phyloP scores from a whole-genome alignment of 1,140 invertebrate genomes.

The Subanguina moxae region DNA sequence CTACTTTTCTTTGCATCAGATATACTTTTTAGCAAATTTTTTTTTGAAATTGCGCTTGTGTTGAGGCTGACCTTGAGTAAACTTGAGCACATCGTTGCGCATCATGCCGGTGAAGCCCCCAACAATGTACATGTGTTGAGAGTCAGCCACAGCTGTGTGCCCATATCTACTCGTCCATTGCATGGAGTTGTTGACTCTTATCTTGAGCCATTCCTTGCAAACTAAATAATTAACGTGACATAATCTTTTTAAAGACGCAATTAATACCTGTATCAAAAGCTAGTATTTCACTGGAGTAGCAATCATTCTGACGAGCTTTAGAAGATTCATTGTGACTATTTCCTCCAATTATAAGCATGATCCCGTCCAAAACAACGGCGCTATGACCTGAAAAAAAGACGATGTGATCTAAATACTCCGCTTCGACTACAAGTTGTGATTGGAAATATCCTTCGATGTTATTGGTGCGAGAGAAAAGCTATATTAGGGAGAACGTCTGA shows the following conservation, averaged over 20 bases:
- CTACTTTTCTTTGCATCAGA: neutral
- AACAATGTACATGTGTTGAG: slow-evolving; percentile 41
- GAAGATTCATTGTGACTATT: slow-evolving; percentile 56
- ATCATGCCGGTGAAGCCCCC: slow-evolving; percentile 56
- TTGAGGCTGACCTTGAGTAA: slow-evolving; percentile 45
- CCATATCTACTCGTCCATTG: slow-evolving; percentile 46
- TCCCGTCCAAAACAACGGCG: slow-evolving; percentile 54
- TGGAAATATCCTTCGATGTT: too few species aligned
- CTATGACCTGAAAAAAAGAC: slow-evolving; percentile 37
- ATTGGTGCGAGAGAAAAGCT: too few species aligned
- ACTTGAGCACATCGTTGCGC: slow-evolving; percentile 50
- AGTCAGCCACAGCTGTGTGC: slow-evolving; percentile 40
- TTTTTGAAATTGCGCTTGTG: too few species aligned
- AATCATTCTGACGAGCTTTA: slow-evolving; percentile 39
- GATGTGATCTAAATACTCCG: too few species aligned
- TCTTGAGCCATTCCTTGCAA: slow-evolving; percentile 50
- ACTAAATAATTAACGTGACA: slow-evolving; percentile 35
- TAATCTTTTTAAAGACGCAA: neutral
- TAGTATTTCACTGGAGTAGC: slow-evolving; percentile 46
- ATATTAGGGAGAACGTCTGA: too few species aligned
- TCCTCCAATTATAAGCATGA: slow-evolving; percentile 55
- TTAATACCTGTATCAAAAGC: slow-evolving; percentile 49
- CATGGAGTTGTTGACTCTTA: slow-evolving; percentile 34
- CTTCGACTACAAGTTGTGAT: too few species aligned
- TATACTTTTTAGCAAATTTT: too few species aligned